Conservation (phyloP, 2,113 vertebrate species). For the Epinephelus moara region DNA sequence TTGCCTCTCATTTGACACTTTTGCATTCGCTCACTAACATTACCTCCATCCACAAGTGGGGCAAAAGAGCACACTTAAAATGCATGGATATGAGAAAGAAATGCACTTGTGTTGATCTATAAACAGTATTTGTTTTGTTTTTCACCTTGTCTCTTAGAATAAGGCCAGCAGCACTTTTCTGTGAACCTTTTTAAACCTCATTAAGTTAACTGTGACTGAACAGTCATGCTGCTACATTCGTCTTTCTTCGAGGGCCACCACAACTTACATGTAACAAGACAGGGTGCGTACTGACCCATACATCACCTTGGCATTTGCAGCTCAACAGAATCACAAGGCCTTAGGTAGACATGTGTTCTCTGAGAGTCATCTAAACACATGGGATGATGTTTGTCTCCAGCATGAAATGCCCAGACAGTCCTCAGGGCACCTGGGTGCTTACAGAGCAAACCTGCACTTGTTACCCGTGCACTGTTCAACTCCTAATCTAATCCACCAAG, state of each 20-base stretch:
- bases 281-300: conserved; percentile 47
- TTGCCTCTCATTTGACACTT: conserved; percentile 66
- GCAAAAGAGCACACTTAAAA: conserved; percentile 26
- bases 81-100: conserved; percentile 20
- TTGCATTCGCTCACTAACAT: conserved; percentile 46
- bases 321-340: conserved; percentile 21
- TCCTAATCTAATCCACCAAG: conserved; percentile 36
- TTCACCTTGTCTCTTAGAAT: not conserved
- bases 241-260: conserved; percentile 10
- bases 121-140: not conserved
- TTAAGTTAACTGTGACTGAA: not conserved
- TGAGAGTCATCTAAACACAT: conserved; percentile 26
- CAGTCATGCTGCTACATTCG: not conserved
- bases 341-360: not conserved
- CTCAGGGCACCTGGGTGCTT: conserved; percentile 30
- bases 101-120: conserved; percentile 32
- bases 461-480: conserved; percentile 15
- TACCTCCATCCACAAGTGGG: conserved; percentile 25
- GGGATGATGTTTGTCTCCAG: conserved; percentile 31
- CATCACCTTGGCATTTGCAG: conserved; percentile 60
- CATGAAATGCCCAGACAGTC: conserved; percentile 41
- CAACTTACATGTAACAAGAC: not conserved
- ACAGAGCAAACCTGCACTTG: conserved; percentile 34
- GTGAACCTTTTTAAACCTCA: not conserved
- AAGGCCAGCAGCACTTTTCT: not conserved